phyloP scores from a whole-genome alignment of 1,140 invertebrate genomes.

The Dysdera silvatica region DNA sequence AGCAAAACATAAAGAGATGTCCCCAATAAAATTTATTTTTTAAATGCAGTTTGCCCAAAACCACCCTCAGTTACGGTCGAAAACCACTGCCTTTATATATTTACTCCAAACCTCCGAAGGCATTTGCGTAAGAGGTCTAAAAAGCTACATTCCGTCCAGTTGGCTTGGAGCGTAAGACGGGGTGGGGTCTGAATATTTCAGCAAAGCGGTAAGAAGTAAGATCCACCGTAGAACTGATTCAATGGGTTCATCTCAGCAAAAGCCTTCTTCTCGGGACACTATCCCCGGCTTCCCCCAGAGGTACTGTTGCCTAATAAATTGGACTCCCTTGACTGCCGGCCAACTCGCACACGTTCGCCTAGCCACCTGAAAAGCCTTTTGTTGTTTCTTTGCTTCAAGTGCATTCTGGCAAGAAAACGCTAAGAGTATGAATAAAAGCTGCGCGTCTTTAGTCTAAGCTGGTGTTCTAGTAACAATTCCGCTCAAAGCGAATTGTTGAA shows the following conservation, averaged over 20 bases:
- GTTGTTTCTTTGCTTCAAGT: conserved; percentile 12
- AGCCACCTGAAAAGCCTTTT: conserved; percentile 1
- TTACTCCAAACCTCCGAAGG: too few species aligned
- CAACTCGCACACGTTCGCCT: conserved; percentile 14
- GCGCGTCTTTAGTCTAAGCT: neutral
- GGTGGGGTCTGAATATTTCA: conserved; percentile 21
- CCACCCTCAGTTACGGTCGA: too few species aligned
- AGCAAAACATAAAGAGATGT: too few species aligned
- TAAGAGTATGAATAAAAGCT: neutral
- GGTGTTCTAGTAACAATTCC: neutral
- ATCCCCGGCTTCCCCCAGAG: conserved; percentile 11
- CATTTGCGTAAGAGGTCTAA: too few species aligned
- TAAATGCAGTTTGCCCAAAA: too few species aligned
- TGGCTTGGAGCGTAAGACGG: too few species aligned
- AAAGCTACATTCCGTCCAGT: too few species aligned
- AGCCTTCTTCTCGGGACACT: conserved; percentile 18
- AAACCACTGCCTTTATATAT: too few species aligned
- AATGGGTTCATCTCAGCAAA: conserved; percentile 25
- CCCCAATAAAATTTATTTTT: too few species aligned
- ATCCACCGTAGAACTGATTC: conserved; percentile 19
- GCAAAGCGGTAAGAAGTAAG: conserved; percentile 13
- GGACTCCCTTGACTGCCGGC: conserved; percentile 18
- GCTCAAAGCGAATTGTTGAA: conserved; percentile 3
- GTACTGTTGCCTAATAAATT: conserved; percentile 22
- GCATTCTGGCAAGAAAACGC: neutral